A percentile compares a stretch with the other conserved stretches of the same genome.
Conservation (phyloP, 2,797 vertebrate genomes). For the Fringilla coelebs region DNA sequence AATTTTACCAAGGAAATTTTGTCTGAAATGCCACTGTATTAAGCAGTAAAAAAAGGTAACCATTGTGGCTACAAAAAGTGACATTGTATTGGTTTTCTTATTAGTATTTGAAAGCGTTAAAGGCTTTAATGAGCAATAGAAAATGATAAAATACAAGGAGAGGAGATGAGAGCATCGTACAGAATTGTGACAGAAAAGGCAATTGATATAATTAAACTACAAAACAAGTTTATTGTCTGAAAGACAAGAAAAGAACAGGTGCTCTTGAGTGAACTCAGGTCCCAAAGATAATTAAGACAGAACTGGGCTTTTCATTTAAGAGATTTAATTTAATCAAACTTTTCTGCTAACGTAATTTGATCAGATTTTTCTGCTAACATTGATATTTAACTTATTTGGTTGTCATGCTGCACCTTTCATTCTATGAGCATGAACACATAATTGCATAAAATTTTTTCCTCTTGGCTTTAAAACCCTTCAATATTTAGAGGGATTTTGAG, state of each 20-base stretch:
- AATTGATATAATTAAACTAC: neutral
- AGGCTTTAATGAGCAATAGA: neutral
- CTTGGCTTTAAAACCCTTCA: neutral
- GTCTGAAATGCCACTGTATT: neutral
- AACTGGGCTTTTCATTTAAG: neutral
- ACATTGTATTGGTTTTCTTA: neutral
- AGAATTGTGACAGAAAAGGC: neutral
- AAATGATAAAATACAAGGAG: neutral
- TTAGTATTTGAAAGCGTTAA: neutral
- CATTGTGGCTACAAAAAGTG: neutral
- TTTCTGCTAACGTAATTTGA: neutral
- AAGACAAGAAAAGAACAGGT: neutral
- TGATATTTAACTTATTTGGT: neutral
- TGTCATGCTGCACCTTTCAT: neutral
- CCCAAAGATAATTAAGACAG: neutral
- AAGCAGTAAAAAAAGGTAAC: neutral
- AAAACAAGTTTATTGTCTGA: neutral
- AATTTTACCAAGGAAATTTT: neutral
- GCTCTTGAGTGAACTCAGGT: neutral
- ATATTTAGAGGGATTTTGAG: neutral
- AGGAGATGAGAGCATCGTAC: neutral
- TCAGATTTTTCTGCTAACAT: neutral
- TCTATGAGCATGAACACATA: neutral
- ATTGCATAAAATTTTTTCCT: fast-evolving
- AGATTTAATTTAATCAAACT: neutral